Evolutionary conservation across 2,888 invertebrate species (phyloP).

Genomic region (Drosophila fungiperda): DNA sequence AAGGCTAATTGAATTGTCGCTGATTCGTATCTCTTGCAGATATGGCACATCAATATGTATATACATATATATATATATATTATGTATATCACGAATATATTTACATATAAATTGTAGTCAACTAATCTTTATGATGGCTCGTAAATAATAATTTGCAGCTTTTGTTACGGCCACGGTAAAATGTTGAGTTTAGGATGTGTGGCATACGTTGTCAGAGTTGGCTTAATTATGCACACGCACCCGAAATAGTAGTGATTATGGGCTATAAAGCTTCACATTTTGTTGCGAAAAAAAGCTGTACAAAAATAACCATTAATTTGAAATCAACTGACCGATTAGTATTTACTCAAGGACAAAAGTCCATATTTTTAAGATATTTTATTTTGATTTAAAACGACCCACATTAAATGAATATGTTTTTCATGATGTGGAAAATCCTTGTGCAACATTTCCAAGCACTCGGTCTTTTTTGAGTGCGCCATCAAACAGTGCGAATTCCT

Average conservation of each 20-base stretch:
- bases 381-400: not conserved
- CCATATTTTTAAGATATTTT: not conserved
- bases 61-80: not conserved
- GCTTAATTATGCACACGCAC: conserved; percentile 51
- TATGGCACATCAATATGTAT: conserved; percentile 40
- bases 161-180: conserved; percentile 38
- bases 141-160: conserved; percentile 71
- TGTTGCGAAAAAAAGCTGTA: not conserved
- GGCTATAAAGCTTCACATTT: conserved; percentile 43
- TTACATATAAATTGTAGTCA: conserved; percentile 18
- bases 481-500: conserved; percentile 21
- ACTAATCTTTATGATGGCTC: conserved; percentile 62
- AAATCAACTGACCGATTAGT: not conserved
- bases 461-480: conserved; percentile 8
- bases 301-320: not conserved
- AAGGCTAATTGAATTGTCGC: conserved; percentile 76
- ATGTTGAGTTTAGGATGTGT: not conserved
- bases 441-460: conserved; percentile 4
- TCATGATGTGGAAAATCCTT: not conserved
- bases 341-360: not conserved
- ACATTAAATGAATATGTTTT: conserved; percentile 6
- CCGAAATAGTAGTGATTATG: conserved; percentile 59
- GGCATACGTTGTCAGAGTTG: not conserved
- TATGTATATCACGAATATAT: conserved; percentile 9
- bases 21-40: conserved; percentile 61